These are phyloP conservation scores for Nothobranchius kuhntae DNA, from an alignment of 2,113 vertebrate genomes.

Conservation along the genomic window DNA sequence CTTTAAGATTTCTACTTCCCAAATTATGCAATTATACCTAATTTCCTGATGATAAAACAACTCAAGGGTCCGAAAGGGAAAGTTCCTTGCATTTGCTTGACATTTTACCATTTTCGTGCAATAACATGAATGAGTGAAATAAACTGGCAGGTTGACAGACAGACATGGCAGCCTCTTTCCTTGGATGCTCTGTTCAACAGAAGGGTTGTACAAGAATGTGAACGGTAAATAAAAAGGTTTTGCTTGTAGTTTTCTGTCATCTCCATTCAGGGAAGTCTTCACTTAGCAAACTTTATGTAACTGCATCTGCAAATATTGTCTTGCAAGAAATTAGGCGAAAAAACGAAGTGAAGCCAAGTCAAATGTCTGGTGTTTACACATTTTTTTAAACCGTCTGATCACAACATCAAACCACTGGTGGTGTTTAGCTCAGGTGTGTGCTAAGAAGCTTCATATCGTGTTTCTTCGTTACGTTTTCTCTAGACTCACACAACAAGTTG, in stretches of 20 bases:
- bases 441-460: slow-evolving; percentile 28
- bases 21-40: too few relatives aligned
- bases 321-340: slow-evolving; percentile 1
- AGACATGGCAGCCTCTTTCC: neutral
- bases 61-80: too few relatives aligned
- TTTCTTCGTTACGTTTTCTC: slow-evolving; percentile 31
- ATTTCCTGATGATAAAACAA: too few relatives aligned
- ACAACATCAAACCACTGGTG: slow-evolving; percentile 16
- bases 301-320: neutral
- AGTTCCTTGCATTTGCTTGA: too few relatives aligned
- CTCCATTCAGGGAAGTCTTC: neutral
- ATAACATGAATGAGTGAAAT: neutral
- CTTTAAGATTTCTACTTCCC: too few relatives aligned
- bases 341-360: neutral
- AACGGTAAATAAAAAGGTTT: neutral
- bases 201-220: neutral
- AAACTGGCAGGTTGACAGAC: neutral
- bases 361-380: too few relatives aligned
- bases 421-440: slow-evolving; percentile 24
- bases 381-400: slow-evolving; percentile 11
- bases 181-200: neutral
- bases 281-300: neutral
- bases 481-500: slow-evolving; percentile 40
- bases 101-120: neutral
- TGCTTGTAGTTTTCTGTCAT: neutral